These are phyloP conservation scores for Cromileptes altivelis DNA, from an alignment of 2,113 vertebrate genomes.

Conservation along the genomic window DNA sequence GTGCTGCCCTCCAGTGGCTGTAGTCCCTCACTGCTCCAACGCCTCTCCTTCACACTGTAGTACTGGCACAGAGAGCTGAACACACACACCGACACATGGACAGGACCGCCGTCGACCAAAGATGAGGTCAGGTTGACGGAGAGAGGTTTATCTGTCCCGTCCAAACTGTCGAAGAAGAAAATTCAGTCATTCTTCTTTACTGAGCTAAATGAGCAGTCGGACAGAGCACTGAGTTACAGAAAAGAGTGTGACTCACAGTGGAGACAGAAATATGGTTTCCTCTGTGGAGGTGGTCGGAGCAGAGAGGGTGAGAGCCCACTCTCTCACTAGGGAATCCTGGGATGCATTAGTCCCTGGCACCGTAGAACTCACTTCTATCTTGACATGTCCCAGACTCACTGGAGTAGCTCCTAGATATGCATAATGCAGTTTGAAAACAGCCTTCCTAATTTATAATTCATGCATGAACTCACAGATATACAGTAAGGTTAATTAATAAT, in stretches of 20 bases:
- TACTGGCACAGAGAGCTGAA: conserved; percentile 88
- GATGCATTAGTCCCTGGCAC: conserved; percentile 54
- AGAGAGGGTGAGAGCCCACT: conserved; percentile 66
- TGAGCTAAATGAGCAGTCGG: background rate
- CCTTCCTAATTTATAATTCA: conserved; percentile 38
- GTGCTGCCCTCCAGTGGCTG: conserved; percentile 81
- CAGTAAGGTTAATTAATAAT: conserved; percentile 27
- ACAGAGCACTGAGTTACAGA: background rate
- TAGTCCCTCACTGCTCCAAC: conserved; percentile 85
- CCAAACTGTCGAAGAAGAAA: conserved; percentile 62
- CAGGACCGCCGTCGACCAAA: conserved; percentile 28
- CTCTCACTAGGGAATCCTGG: conserved; percentile 53
- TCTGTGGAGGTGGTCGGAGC: conserved; percentile 49
- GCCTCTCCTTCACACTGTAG: conserved; percentile 75
- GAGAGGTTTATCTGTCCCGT: conserved; percentile 64
- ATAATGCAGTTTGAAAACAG: conserved; percentile 41
- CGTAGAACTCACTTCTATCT: conserved; percentile 64
- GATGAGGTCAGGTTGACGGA: conserved; percentile 77
- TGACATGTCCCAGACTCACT: conserved; percentile 66
- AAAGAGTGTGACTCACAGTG: conserved; percentile 77
- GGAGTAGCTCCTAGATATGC: conserved; percentile 59
- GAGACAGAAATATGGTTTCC: conserved; percentile 83
- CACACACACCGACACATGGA: conserved; percentile 71
- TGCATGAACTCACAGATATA: conserved; percentile 5
- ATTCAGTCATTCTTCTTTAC: background rate